phyloP scores from a whole-genome alignment of 2,888 invertebrate species.

The Trypoxylon attenuatum region DNA sequence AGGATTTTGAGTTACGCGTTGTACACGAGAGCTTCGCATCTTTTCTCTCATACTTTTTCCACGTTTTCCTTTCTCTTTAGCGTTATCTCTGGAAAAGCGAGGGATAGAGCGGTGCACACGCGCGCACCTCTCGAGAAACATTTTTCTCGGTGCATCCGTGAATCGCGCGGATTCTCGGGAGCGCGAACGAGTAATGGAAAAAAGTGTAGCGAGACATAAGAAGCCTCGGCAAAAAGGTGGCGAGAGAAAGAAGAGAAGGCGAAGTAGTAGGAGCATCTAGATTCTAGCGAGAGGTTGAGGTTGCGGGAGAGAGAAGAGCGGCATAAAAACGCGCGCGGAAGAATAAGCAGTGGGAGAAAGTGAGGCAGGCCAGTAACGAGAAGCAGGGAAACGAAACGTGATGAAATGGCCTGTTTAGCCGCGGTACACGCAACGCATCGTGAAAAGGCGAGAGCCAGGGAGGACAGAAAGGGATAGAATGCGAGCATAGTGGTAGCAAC shows the following conservation, averaged over 20 bases:
- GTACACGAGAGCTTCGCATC: too few species aligned
- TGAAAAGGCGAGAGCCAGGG: constrained; percentile 54
- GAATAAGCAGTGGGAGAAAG: constrained; percentile 22
- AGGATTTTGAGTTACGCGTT: too few species aligned
- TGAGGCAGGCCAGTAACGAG: constrained; percentile 27
- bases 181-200: too few species aligned
- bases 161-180: too few species aligned
- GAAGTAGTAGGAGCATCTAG: neutral
- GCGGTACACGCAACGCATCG: constrained; percentile 46
- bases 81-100: too few species aligned
- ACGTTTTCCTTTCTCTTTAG: too few species aligned
- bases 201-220: too few species aligned
- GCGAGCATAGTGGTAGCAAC: constrained; percentile 2
- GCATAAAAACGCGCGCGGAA: too few species aligned
- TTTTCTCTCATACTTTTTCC: too few species aligned
- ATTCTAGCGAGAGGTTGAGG: neutral
- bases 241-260: neutral
- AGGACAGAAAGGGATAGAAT: constrained; percentile 45
- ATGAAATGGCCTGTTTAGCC: constrained; percentile 55
- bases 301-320: neutral
- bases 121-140: too few species aligned
- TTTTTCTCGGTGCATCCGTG: too few species aligned
- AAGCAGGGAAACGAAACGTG: constrained; percentile 44
- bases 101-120: too few species aligned
- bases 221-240: neutral